Evolutionary conservation across 2,888 invertebrate species (phyloP).

Genomic region (Taphrorychus bicolor): DNA sequence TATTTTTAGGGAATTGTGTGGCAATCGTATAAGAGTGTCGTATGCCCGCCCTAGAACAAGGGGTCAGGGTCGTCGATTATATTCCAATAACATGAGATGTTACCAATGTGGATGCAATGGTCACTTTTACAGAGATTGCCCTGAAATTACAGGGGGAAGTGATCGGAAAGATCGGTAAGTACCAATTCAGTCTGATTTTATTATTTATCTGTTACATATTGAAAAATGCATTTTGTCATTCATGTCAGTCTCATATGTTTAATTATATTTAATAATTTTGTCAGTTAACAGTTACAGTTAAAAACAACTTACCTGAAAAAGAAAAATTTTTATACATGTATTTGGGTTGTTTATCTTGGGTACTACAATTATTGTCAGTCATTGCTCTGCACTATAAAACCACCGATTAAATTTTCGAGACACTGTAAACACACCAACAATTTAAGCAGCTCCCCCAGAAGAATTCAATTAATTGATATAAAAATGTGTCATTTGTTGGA

Average conservation of each 20-base stretch:
- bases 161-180: slow-evolving; percentile 50
- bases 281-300: too few species aligned
- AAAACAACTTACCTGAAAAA: slow-evolving; percentile 28
- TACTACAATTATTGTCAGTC: neutral
- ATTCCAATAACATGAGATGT: slow-evolving; percentile 65
- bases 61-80: slow-evolving; percentile 61
- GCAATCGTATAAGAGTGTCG: slow-evolving; percentile 63
- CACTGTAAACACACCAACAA: neutral
- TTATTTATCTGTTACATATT: neutral
- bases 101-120: slow-evolving; percentile 67
- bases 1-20: slow-evolving; percentile 60
- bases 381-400: neutral
- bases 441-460: neutral
- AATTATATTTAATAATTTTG: too few species aligned
- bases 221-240: slow-evolving; percentile 13
- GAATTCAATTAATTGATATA: neutral
- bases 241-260: too few species aligned
- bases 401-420: neutral
- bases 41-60: slow-evolving; percentile 63
- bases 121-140: slow-evolving; percentile 67
- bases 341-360: neutral
- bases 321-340: slow-evolving; percentile 21
- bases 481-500: neutral
- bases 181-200: neutral
- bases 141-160: slow-evolving; percentile 57